A percentile compares a stretch with the other conserved stretches of the same genome.
Evolutionary conservation across 53 echinoderm and acorn worm genomes (phyloP).

Genomic region (Mesocentrotus franciscanus): DNA sequence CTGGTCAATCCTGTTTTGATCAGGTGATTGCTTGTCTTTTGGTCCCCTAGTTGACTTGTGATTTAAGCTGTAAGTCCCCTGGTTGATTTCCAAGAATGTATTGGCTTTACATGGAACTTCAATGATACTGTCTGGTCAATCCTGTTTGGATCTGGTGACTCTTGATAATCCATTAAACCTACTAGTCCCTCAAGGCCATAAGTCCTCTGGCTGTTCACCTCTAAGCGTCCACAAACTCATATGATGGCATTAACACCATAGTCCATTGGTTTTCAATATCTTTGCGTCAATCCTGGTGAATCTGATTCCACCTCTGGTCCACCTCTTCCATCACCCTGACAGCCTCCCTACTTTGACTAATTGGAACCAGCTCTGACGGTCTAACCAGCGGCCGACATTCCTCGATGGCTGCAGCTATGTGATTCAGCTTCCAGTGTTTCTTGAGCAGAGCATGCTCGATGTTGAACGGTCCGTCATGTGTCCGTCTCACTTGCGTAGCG

Average conservation of each 20-base stretch:
- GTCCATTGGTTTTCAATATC: not conserved
- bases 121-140: too few species aligned
- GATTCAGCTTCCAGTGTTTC: slow-evolving; percentile 85
- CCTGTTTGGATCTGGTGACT: too few species aligned
- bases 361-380: slow-evolving; percentile 70
- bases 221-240: too few species aligned
- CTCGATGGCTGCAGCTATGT: slow-evolving; percentile 75
- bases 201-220: too few species aligned
- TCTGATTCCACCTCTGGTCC: slow-evolving; percentile 26
- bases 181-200: too few species aligned
- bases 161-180: too few species aligned
- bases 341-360: slow-evolving; percentile 64
- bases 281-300: not conserved
- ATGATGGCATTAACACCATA: not conserved
- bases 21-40: too few species aligned
- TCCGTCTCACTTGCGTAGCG: slow-evolving; percentile 79
- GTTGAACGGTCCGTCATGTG: slow-evolving; percentile 82
- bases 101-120: too few species aligned
- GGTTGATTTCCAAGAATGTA: too few species aligned
- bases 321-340: slow-evolving; percentile 49
- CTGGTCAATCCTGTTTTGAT: too few species aligned
- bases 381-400: slow-evolving; percentile 71
- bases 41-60: too few species aligned
- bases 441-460: slow-evolving; percentile 81
- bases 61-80: too few species aligned